Evolutionary conservation across 1,140 invertebrate genomes (phyloP), one percentile per base, ranked within the genome.

Genomic region (Pogonomyrmex barbatus): DNA sequence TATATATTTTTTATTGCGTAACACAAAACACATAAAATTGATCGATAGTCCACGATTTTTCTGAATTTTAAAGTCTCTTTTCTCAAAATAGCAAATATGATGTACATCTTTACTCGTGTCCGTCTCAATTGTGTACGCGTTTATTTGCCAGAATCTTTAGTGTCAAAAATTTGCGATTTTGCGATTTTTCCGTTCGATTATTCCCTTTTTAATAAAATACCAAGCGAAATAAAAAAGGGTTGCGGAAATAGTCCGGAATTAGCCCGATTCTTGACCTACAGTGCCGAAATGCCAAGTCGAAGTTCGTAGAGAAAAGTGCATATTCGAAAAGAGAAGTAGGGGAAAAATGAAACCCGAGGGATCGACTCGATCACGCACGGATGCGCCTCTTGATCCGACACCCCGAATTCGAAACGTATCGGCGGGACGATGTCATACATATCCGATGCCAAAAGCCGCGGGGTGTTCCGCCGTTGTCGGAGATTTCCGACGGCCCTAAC

Each of bases 401-500:
- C 83, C 54, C 62, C 87, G 87, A 88, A 90, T 89, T 71, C 54
- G 73, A 90, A 91, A 90, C 86, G 86, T 91, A 89, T 90, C 88
- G 86, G 62, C 79, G 63, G 76, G 67, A 62, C 77, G 84, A 88
- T 58, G 91, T 92, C 91, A 91, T 91, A 92, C 89, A 91, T 91
- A 91, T 91, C 91, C 78, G 89, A 91, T 92, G 89, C 70, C 82
- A 63, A 62, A 68, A 87, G 90, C 86, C 86, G 45, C 73, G 82
- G 77, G 87, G 45, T 30, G 50, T 30, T 56, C 52, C 47, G 33
- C 70, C 56, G 47, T 60, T 79, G 62, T 76, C 68, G 42, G 50
- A 89, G 71, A 85, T 75, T 87, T 83, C 75, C 54, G 47, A 63
- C 39, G 36, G 45, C 79, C 70, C 58, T 71, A 62, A 68, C 56